Conservation (phyloP, 2,888 invertebrate genomes). For the Papilio gigon region DNA sequence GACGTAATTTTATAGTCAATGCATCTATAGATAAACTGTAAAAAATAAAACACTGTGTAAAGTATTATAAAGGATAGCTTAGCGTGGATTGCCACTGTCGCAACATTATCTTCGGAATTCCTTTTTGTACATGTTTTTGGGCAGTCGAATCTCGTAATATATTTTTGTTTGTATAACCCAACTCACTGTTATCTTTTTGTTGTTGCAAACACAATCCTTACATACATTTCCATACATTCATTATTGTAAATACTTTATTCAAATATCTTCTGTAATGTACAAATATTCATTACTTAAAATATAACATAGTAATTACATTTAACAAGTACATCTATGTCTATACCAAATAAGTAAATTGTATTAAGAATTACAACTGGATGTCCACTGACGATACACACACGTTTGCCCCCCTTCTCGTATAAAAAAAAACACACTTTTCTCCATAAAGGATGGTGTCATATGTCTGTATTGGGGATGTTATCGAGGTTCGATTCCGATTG, state of each 20-base stretch:
- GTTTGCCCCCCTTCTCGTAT: no score
- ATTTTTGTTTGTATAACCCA: not conserved
- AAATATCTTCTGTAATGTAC: conserved; percentile 2
- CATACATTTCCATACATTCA: conserved; percentile 13
- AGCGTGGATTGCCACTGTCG: no score
- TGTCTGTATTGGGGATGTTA: no score
- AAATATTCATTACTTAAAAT: not conserved
- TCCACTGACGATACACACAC: not conserved
- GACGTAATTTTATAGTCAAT: not conserved
- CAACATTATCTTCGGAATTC: no score
- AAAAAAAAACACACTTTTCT: no score
- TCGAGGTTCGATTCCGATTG: no score
- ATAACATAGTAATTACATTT: conserved; percentile 9
- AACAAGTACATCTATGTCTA: conserved; percentile 2
- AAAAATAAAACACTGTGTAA: no score
- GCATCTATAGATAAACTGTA: not conserved
- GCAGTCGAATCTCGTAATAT: not conserved
- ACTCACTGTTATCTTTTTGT: not conserved
- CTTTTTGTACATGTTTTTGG: not conserved
- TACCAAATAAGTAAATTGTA: conserved; percentile 5
- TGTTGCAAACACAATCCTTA: conserved; percentile 16
- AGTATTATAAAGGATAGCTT: no score
- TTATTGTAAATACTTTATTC: conserved; percentile 4
- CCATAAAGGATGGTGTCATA: no score
- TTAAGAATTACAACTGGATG: not conserved